phyloP scores from a whole-genome alignment of 2,888 invertebrate genomes.

The Ferdinandea cuprea region DNA sequence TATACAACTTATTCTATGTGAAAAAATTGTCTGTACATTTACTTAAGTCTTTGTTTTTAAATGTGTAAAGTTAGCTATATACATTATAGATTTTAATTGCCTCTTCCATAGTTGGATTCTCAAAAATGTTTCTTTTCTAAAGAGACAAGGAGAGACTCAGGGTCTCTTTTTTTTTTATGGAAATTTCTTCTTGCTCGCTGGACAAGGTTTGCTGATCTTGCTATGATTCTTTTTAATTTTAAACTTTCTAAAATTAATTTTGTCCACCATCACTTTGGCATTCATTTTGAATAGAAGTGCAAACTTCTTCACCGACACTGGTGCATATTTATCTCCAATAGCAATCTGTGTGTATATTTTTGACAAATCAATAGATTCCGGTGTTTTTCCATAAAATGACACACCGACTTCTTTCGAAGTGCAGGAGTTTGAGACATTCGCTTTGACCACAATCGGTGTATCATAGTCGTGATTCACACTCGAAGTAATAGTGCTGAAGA shows the following conservation, averaged over 20 bases:
- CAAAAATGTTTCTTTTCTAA: too few relatives aligned
- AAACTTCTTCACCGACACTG: conserved; percentile 77
- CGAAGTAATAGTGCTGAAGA: conserved; percentile 42
- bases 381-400: conserved; percentile 75
- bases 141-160: neutral
- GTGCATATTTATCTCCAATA: conserved; percentile 76
- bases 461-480: neutral
- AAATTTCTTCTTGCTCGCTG: conserved; percentile 76
- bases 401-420: conserved; percentile 32
- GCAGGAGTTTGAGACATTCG: too few relatives aligned
- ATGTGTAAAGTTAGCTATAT: conserved; percentile 23
- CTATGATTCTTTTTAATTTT: conserved; percentile 45
- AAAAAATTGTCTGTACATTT: conserved; percentile 16
- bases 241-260: conserved; percentile 54
- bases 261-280: conserved; percentile 75
- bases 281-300: conserved; percentile 77
- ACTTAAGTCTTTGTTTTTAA: conserved; percentile 8
- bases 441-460: neutral
- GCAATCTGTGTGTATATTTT: conserved; percentile 77
- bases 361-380: conserved; percentile 75
- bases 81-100: conserved; percentile 27
- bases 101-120: neutral
- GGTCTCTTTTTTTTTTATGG: conserved; percentile 41
- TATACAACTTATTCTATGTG: conserved; percentile 1
- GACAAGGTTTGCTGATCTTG: conserved; percentile 73